A percentile compares a stretch with the other conserved stretches of the same genome.
These are phyloP conservation scores for Lasius platythorax DNA, from an alignment of 2,888 invertebrate genomes.

Conservation along the genomic window DNA sequence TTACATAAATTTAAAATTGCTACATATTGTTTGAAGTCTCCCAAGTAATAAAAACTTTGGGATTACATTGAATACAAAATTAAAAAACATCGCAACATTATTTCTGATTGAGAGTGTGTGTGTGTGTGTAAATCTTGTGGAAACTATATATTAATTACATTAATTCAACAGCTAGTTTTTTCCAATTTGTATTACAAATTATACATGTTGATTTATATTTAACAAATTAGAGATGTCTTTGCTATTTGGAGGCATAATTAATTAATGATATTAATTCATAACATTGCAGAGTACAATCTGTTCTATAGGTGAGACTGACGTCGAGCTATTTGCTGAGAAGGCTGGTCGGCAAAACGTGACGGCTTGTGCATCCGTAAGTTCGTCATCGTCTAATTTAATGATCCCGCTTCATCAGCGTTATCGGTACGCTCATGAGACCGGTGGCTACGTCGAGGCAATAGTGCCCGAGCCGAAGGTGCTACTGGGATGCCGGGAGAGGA, in stretches of 20 bases:
- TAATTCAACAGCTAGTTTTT: neutral
- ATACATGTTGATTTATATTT: neutral
- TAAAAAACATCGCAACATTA: neutral
- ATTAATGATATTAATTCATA: neutral
- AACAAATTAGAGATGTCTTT: neutral
- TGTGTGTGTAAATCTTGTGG: neutral
- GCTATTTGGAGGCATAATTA: neutral
- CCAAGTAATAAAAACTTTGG: neutral
- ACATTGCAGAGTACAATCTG: constrained; percentile 78
- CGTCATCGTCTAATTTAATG: constrained; percentile 60
- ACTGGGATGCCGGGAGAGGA: constrained; percentile 79
- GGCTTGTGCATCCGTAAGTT: constrained; percentile 73
- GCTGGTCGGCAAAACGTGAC: constrained; percentile 80
- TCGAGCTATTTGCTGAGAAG: constrained; percentile 82
- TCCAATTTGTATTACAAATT: neutral
- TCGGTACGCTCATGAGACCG: constrained; percentile 73
- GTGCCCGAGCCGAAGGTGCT: constrained; percentile 78
- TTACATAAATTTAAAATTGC: neutral
- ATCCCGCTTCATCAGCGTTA: constrained; percentile 83
- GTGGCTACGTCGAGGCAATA: constrained; percentile 71
- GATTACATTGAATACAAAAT: neutral
- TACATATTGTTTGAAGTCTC: neutral
- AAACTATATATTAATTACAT: neutral
- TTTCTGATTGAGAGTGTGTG: too few species aligned
- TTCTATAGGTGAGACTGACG: constrained; percentile 80